Evolutionary conservation across 1,140 invertebrate genomes (phyloP), one percentile per base, ranked within the genome.

Genomic region (Eumaeus atala): DNA sequence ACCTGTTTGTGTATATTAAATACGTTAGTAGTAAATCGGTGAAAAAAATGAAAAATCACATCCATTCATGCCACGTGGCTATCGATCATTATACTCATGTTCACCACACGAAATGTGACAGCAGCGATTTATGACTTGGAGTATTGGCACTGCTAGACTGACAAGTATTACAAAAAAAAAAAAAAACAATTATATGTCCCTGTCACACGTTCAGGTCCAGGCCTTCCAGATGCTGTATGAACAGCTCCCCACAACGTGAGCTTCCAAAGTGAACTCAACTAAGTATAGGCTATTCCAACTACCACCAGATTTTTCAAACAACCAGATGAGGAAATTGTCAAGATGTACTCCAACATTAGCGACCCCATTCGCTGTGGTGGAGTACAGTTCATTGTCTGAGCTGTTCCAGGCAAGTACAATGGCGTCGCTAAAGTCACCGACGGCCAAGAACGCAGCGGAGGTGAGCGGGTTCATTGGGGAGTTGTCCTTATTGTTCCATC

Each of bases 211-310:
- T n/a, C n/a, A n/a, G n/a, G n/a, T 14, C 36, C 40, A 4, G 64
- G 48, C 12, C 44, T 50, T 18, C 49, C 52, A 68, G 70, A 14
- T 80, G 77, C 1, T 66, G 74, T n/a, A 79, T 88, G 88, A 0
- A 93, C 94, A 0, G 91, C 90, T 91, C 2, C 94, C 94, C 0
- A 93, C 92, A n/a, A 95, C 48, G 17, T 62, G 61, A 36, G 57
- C 57, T n/a, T 53, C 56, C 37, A 54, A 54, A 9, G 11, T 50
- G 28, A 40, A 54, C 28, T 64, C 66, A 18, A 77, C 59, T 4
- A 85, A 56, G 53, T 83, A 79, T 0, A 83, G 56, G 9, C 66
- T 59, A 56, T 73, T 61, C 67, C 68, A 74, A 49, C 65, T 70
- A 0, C 72, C 67, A 40, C 74, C 76, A 34, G 34, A 65, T n/a